These are phyloP conservation scores for Ginglymostoma cirratum DNA, from an alignment of 2,113 vertebrate species.

Conservation along the genomic window DNA sequence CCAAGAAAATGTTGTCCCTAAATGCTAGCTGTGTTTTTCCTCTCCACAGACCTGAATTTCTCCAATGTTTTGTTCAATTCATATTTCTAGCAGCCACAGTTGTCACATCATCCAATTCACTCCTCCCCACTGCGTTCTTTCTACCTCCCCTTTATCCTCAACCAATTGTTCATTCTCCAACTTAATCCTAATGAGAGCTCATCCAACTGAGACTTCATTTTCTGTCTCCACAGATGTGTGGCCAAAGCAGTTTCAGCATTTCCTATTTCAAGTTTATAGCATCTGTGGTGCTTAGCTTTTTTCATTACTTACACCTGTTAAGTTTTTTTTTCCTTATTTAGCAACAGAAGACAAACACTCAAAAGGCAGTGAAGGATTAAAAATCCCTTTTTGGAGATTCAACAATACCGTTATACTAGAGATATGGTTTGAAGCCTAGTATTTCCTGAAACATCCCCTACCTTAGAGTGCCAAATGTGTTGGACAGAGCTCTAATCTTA, in stretches of 20 bases:
- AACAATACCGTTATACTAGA: neutral
- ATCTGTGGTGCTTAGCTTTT: neutral
- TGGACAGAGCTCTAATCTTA: neutral
- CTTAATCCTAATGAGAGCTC: neutral
- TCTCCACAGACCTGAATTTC: too few species aligned
- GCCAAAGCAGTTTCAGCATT: too few species aligned
- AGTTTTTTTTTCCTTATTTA: neutral
- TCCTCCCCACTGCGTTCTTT: neutral
- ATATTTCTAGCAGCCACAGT: too few species aligned
- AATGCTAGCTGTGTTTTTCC: too few species aligned
- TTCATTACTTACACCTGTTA: neutral
- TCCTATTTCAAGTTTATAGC: neutral
- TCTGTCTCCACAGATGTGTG: too few species aligned
- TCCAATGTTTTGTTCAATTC: too few species aligned
- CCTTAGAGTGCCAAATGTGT: neutral
- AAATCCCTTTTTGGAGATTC: neutral
- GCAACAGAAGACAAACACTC: neutral
- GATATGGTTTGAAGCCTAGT: neutral
- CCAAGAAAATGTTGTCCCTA: too few species aligned
- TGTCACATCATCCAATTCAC: neutral
- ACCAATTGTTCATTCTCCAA: neutral
- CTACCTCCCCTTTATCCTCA: neutral
- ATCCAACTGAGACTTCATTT: neutral
- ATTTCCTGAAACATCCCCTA: neutral
- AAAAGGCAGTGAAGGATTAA: neutral